Evolutionary conservation across 1,140 invertebrate species (phyloP), one percentile per base, ranked within the genome.

Genomic region (Sesamia nonagrioides): DNA sequence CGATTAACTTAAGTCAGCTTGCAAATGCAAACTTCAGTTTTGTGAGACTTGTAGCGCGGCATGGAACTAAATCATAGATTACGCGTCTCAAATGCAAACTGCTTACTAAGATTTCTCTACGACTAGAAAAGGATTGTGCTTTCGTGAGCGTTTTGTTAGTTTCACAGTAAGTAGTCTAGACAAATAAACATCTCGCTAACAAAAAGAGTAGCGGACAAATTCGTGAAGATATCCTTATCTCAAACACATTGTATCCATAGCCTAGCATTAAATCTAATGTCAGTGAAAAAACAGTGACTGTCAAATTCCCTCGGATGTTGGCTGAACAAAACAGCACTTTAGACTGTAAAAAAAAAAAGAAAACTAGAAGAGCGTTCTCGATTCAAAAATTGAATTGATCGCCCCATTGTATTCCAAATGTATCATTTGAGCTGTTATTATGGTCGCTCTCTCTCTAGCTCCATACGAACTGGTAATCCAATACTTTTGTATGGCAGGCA

Each of bases 401-500:
- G 92, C 86, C 86, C 93, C 93, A 95, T 95, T 95, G 93, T 95
- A 92, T 95, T 95, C 92, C 84, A 91, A 95, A 95, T 95, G 93
- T 95, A 95, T 95, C 93, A 95, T 95, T 95, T 95, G 93, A 95
- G 91, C 91, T 93, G 92, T 95, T 95, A 95, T 95, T 95, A 95
- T 93, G 88, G 89, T 82, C 88, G 86, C 88, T 91, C 91, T 93
- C 92, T 91, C 89, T 92, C 89, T 91, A 92, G 89, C 87, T 88
- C 89, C 87, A 93, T 92, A 89, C 91, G 92, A 88, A 84, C 89
- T 90, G 87, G 93, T 94, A 94, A 94, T 95, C 93, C 93, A 94
- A 95, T 95, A 95, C 93, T 92, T 94, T 95, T 95, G 91, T 94
- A 95, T 94, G 89, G 91, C 83, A 93, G 91, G 91, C 93, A 95